Conservation (phyloP, 2,113 vertebrate species). For the Corapipo altera region DNA sequence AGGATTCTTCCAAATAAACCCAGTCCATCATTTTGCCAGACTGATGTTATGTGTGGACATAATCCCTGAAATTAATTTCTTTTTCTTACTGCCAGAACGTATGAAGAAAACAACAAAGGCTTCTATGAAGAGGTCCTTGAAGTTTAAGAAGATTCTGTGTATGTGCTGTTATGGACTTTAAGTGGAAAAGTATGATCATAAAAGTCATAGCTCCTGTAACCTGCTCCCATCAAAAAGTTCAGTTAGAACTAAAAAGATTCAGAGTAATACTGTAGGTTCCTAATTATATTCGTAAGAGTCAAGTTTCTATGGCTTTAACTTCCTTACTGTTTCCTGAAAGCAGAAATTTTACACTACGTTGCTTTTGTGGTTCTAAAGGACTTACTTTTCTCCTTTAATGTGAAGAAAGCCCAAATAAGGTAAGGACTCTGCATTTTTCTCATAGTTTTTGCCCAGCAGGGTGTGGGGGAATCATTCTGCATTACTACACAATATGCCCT, state of each 20-base stretch:
- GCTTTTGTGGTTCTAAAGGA: background rate
- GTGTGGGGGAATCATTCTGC: rapidly evolving
- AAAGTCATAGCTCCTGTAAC: background rate
- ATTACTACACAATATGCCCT: background rate
- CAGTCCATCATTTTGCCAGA: background rate
- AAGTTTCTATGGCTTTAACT: background rate
- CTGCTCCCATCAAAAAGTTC: background rate
- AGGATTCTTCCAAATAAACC: background rate
- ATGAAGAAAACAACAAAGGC: background rate
- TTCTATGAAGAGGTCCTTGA: background rate
- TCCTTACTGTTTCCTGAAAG: background rate
- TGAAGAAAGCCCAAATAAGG: background rate
- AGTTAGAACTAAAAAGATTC: background rate
- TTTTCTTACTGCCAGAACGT: background rate
- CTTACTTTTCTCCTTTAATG: background rate
- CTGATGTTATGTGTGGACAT: background rate
- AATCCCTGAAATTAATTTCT: background rate
- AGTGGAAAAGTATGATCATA: background rate
- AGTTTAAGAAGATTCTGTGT: background rate
- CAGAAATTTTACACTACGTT: background rate
- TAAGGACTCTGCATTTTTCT: background rate
- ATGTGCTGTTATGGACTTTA: rapidly evolving
- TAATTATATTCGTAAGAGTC: background rate
- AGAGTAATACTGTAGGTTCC: background rate
- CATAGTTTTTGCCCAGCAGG: background rate